Conservation (phyloP, 2,797 vertebrate genomes). For the Bryconaethiops microstoma region DNA sequence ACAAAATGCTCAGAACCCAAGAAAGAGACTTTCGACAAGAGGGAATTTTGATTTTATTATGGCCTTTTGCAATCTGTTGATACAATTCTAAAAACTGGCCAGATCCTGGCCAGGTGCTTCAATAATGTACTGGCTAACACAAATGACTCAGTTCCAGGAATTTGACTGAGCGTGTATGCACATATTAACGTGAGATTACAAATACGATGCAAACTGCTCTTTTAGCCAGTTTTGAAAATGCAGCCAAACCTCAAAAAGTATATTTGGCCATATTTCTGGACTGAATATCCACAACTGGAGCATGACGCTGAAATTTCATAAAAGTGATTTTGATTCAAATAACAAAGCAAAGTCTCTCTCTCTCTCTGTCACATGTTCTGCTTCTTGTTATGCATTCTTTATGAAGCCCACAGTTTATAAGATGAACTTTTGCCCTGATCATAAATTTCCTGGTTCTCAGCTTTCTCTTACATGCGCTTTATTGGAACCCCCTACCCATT, state of each 20-base stretch:
- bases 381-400: background rate
- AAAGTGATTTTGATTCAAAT: conserved; percentile 2
- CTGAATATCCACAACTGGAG: conserved; percentile 29
- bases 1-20: too few relatives aligned
- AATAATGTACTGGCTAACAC: background rate
- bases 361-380: background rate
- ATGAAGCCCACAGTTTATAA: background rate
- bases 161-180: background rate
- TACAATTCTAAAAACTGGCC: too few relatives aligned
- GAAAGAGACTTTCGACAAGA: too few relatives aligned
- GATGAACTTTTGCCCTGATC: background rate
- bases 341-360: background rate
- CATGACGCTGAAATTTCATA: conserved; percentile 38
- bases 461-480: background rate
- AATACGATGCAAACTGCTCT: conserved; percentile 3
- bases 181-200: background rate
- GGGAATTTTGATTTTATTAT: too few relatives aligned
- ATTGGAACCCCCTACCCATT: background rate
- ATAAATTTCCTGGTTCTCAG: background rate
- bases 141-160: background rate
- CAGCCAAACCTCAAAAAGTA: conserved; percentile 22
- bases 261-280: background rate
- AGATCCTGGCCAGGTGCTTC: too few relatives aligned
- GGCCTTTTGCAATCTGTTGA: too few relatives aligned
- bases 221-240: conserved; percentile 3